A percentile compares a stretch with the other conserved stretches of the same genome.
Evolutionary conservation across 1,140 invertebrate genomes (phyloP).

Genomic region (Neodiprion lecontei): DNA sequence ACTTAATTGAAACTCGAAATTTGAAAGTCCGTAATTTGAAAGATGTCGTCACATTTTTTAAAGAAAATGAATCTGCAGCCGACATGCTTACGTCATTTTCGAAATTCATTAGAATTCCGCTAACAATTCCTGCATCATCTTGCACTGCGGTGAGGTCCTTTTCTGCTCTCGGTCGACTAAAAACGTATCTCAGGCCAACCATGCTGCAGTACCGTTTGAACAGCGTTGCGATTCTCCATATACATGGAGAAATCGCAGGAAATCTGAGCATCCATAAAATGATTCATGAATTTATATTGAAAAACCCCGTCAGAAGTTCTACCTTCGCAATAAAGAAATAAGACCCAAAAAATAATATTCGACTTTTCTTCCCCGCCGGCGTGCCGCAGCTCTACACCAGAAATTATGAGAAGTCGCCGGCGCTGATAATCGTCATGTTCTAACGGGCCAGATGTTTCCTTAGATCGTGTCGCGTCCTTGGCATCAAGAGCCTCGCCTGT

Average conservation of each 20-base stretch:
- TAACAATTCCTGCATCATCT: conserved; percentile 29
- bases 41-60: conserved; percentile 15
- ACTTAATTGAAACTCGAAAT: conserved; percentile 7
- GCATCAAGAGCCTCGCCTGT: no score
- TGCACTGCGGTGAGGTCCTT: conserved; percentile 29
- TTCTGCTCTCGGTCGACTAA: conserved; percentile 25
- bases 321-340: neutral
- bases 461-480: no score
- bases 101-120: conserved; percentile 21
- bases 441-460: no score
- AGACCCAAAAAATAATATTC: neutral
- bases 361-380: neutral
- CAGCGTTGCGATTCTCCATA: conserved; percentile 26
- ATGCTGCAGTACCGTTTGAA: conserved; percentile 30
- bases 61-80: conserved; percentile 8
- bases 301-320: neutral
- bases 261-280: conserved; percentile 25
- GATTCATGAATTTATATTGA: neutral
- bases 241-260: conserved; percentile 21
- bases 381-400: neutral
- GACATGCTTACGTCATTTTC: conserved; percentile 14
- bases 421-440: neutral
- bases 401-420: conserved; percentile 1
- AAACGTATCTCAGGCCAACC: conserved; percentile 30
- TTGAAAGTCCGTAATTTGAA: conserved; percentile 11